Conservation (phyloP, 2,113 vertebrate genomes). For the Galbula dea region DNA sequence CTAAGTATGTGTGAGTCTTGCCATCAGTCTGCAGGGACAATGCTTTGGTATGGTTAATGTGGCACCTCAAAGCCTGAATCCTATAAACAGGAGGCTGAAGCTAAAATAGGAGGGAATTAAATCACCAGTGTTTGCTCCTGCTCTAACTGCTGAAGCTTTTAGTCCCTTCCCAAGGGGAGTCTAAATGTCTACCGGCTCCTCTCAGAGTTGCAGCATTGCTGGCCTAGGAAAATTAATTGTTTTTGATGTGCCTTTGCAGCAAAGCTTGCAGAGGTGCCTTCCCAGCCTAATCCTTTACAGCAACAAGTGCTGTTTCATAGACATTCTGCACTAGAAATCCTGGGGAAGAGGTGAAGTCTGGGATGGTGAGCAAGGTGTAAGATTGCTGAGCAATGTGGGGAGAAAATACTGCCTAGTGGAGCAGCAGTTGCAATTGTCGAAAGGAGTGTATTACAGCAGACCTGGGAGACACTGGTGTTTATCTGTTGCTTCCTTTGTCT, state of each 20-base stretch:
- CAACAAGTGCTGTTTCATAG: not conserved
- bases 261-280: not conserved
- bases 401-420: not conserved
- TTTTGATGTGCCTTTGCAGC: not conserved
- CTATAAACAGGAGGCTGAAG: not conserved
- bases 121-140: not conserved
- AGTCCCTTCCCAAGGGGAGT: not conserved
- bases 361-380: not conserved
- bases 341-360: not conserved
- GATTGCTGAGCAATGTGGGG: not conserved
- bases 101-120: not conserved
- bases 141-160: not conserved
- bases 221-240: not conserved
- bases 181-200: not conserved
- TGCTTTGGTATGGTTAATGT: not conserved
- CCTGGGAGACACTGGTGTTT: not conserved
- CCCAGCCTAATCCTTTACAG: not conserved
- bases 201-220: not conserved
- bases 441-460: not conserved
- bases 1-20: not conserved
- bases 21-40: fast-evolving
- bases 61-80: not conserved
- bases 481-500: not conserved
- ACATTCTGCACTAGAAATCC: not conserved
- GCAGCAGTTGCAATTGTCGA: not conserved